Conservation (phyloP, 1,140 invertebrate genomes). For the Anastrepha obliqua region DNA sequence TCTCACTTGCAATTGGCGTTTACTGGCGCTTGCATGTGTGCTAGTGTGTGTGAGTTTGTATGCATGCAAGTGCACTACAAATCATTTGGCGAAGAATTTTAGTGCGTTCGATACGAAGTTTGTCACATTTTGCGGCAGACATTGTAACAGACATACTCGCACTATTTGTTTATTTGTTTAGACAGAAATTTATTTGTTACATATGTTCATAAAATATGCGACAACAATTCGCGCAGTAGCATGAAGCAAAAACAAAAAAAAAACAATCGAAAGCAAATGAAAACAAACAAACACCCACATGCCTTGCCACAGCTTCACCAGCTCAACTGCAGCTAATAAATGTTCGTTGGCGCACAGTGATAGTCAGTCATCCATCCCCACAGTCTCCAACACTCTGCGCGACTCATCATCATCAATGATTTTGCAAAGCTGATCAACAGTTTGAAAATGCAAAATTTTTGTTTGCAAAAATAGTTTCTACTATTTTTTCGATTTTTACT, state of each 20-base stretch:
- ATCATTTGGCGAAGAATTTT: constrained; percentile 14
- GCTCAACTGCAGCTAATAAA: constrained; percentile 27
- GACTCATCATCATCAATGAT: too few relatives aligned
- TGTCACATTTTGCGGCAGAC: constrained; percentile 7
- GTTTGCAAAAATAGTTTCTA: constrained; percentile 30
- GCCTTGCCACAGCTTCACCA: neutral
- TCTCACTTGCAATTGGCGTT: neutral
- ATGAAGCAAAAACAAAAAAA: neutral
- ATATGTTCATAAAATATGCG: constrained; percentile 54
- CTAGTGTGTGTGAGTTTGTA: too few relatives aligned
- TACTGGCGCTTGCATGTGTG: too few relatives aligned
- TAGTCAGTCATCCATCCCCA: neutral
- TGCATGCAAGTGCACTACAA: neutral
- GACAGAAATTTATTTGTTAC: constrained; percentile 53
- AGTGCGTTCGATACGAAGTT: constrained; percentile 43
- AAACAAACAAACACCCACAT: neutral
- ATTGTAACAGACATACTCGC: neutral
- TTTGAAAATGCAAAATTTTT: constrained; percentile 40
- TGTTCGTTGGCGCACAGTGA: neutral
- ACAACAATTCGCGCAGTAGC: constrained; percentile 33
- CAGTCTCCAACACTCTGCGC: neutral
- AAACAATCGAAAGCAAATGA: neutral
- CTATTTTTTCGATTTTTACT: neutral
- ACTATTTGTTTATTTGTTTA: constrained; percentile 45
- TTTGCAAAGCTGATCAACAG: constrained; percentile 10